Base-by-base conservation (phyloP, 35 echinoderm and acorn worm species). In the Lytechinus pictus region DNA sequence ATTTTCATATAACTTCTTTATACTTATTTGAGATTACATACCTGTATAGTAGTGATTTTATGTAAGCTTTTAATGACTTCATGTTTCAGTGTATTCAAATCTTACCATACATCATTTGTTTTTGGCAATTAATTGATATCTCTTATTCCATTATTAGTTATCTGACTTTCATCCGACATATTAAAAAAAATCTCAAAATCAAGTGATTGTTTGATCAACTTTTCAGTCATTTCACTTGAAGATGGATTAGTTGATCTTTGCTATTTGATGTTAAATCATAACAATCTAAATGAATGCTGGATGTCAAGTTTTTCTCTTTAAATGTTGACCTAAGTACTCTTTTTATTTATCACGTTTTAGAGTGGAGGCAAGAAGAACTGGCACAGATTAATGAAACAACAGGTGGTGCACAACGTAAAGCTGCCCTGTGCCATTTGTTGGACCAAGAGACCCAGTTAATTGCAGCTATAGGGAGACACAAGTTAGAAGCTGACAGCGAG, bases 401-500 rank as follows among this genome's bases (percentile, higher is more conserved):
- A 92, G 93, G 94, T 21, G 98, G 97, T 94, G 95, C 98, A 27
- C 96, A 96, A 55, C 97, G 98, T 11, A 99, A 99, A 95, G 98
- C 98, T 94, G 98, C 98, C 61, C 89, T 99, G 21, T 99, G 98
- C 87, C 98, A 99, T 55, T 94, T 99, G 27, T 95, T 99, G 24
- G 98, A 99, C 61, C 98, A 99, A 61, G 98, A 99, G 79, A 99
- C 98, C 14, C 98, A 99, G 87, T 89, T 99, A 61, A 98, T 99
- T 92, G 98, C 98, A 56, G 96, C 98, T 51, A 99, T 99, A 13
- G 96, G 97, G n/a, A 57, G 98, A 57, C 97, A 99, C 89, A 99
- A 98, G 92, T 94, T 97, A 10, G 89, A 98, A 55, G 98, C 97
- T 61, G 97, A 96, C 89, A 96, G 96, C 14, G 96, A 96, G 3